Evolutionary conservation across 2,113 vertebrate species (phyloP).

Genomic region (Campylomormyrus numenius): DNA sequence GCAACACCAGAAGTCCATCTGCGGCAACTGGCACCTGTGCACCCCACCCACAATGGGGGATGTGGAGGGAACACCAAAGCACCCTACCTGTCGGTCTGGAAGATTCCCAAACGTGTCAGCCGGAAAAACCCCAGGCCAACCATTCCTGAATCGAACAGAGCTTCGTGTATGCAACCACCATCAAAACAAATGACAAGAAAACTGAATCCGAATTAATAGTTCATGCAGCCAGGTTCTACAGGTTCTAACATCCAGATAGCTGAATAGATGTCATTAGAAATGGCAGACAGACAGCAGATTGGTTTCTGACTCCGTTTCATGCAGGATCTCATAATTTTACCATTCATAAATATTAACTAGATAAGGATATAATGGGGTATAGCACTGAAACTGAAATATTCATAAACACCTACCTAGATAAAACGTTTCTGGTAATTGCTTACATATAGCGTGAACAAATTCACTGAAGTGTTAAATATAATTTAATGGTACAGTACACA

Average conservation of each 20-base stretch:
- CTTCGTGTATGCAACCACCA: not conserved
- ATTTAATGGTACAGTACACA: constrained; percentile 50
- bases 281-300: not conserved
- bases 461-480: constrained; percentile 45
- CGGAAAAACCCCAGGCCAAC: not conserved
- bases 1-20: not conserved
- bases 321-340: constrained; percentile 12
- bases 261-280: not conserved
- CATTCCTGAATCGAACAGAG: not conserved
- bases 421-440: constrained; percentile 36
- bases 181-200: not conserved
- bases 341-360: constrained; percentile 16
- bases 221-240: not conserved
- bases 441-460: constrained; percentile 41
- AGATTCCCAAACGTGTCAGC: not conserved
- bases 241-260: not conserved
- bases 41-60: not conserved
- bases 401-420: constrained; percentile 31
- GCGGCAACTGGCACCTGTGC: not conserved
- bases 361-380: not conserved
- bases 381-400: constrained; percentile 41
- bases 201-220: not conserved
- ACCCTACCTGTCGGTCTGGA: not conserved
- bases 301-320: not conserved
- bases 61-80: not conserved